A percentile compares a stretch with the other conserved stretches of the same genome.
Conservation (phyloP, 2,888 invertebrate species). For the Tiliacea citrago region DNA sequence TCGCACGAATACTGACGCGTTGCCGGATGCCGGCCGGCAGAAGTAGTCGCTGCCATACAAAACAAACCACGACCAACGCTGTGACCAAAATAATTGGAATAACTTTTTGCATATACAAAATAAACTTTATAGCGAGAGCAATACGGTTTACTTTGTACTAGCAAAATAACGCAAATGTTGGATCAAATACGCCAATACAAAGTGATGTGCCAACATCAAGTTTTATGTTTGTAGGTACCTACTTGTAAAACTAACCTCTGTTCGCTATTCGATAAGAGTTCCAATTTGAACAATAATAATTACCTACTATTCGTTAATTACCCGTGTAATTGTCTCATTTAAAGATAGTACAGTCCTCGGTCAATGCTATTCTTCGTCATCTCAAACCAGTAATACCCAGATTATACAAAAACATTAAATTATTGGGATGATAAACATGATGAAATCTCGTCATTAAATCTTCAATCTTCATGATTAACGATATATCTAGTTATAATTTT, state of each 20-base stretch:
- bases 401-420: slow-evolving; percentile 8
- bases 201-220: slow-evolving; percentile 22
- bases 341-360: not conserved
- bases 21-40: slow-evolving; percentile 35
- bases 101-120: not conserved
- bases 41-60: slow-evolving; percentile 6
- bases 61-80: slow-evolving; percentile 29
- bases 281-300: slow-evolving; percentile 6
- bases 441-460: not conserved
- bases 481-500: not conserved
- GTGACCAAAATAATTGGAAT: slow-evolving; percentile 34
- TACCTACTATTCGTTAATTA: slow-evolving; percentile 1
- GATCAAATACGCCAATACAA: not conserved
- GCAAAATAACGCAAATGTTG: slow-evolving; percentile 18
- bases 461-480: not conserved
- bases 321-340: slow-evolving; percentile 9
- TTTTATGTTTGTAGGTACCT: slow-evolving; percentile 1
- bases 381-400: not conserved
- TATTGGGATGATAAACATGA: not conserved
- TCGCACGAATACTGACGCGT: slow-evolving; percentile 24
- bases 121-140: fast-evolving
- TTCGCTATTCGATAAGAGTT: slow-evolving; percentile 11
- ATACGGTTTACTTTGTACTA: slow-evolving; percentile 13
- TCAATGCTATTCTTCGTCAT: slow-evolving; percentile 24
- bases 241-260: slow-evolving; percentile 1